Conservation (phyloP, 2,797 vertebrate genomes). For the Sebastes matsubarae region DNA sequence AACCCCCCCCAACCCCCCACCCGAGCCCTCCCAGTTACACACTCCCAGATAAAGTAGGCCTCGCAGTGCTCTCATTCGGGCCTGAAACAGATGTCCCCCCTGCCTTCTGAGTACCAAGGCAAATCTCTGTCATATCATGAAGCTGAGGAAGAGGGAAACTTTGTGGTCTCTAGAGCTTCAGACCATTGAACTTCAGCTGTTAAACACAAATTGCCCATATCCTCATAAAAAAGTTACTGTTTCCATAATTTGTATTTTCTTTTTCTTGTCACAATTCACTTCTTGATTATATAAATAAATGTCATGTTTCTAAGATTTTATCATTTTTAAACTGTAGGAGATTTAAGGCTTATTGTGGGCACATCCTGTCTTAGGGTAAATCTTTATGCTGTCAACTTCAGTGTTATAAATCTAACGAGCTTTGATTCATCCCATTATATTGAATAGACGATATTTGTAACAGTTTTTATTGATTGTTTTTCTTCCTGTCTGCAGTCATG, state of each 20-base stretch:
- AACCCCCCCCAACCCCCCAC: neutral
- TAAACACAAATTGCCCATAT: neutral
- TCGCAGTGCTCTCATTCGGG: neutral
- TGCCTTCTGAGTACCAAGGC: neutral
- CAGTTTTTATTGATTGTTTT: neutral
- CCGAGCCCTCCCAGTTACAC: neutral
- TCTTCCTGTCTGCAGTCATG: conserved; percentile 82
- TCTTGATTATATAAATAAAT: neutral
- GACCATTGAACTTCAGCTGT: neutral
- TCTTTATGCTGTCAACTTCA: neutral
- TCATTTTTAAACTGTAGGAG: neutral
- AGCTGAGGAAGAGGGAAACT: neutral
- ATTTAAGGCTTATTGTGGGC: neutral
- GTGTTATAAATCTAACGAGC: neutral
- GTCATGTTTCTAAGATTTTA: neutral
- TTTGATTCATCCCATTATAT: neutral
- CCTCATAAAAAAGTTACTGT: neutral
- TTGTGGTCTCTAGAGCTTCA: neutral
- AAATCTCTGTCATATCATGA: neutral
- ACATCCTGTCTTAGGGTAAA: neutral
- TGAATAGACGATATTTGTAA: neutral
- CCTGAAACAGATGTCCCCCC: neutral
- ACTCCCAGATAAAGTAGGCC: neutral
- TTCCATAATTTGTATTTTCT: neutral
- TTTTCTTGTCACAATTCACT: neutral